These are phyloP conservation scores for Sinhomidia bicolor DNA, from an alignment of 2,888 invertebrate genomes.

Conservation along the genomic window DNA sequence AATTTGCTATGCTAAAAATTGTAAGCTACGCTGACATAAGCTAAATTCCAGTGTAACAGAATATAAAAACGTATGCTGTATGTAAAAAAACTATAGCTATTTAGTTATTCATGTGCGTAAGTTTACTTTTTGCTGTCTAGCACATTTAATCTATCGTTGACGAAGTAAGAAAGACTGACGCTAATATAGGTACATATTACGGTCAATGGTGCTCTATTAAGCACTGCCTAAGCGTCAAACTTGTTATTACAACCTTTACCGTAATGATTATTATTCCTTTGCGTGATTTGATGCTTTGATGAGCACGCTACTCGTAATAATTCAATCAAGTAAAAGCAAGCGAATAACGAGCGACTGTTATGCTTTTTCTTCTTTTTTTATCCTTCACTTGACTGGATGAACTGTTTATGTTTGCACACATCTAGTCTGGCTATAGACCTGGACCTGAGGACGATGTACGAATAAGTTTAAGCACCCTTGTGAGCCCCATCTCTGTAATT, in stretches of 20 bases:
- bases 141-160: too few species aligned
- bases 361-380: background rate
- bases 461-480: constrained; percentile 58
- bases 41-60: too few species aligned
- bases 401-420: background rate
- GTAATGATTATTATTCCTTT: constrained; percentile 26
- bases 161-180: too few species aligned
- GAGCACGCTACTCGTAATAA: constrained; percentile 9
- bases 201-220: background rate
- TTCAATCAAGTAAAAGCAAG: constrained; percentile 14
- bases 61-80: too few species aligned
- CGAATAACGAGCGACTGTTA: background rate
- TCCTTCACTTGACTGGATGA: background rate
- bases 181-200: too few species aligned
- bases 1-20: too few species aligned
- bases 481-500: constrained; percentile 66
- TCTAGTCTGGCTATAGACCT: constrained; percentile 42
- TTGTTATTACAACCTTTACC: background rate
- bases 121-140: too few species aligned
- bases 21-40: too few species aligned
- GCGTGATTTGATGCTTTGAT: constrained; percentile 44
- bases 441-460: constrained; percentile 58
- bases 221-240: background rate
- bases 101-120: too few species aligned
- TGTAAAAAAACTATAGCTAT: too few species aligned